These are phyloP conservation scores for Xestia rhomboidea DNA, from an alignment of 2,888 invertebrate species.

Conservation along the genomic window DNA sequence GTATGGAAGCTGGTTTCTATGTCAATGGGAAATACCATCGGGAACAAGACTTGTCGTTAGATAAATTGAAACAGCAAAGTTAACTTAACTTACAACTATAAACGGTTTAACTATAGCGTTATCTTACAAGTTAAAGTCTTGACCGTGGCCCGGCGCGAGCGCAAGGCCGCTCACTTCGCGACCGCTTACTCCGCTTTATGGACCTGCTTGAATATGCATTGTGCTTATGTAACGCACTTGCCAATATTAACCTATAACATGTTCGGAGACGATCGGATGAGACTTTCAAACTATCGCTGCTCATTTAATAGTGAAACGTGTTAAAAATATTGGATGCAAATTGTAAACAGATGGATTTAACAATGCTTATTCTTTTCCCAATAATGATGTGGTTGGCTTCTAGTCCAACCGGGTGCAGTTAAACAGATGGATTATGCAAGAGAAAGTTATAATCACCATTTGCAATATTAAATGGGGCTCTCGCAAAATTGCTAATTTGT, in stretches of 20 bases:
- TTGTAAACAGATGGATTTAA: neutral
- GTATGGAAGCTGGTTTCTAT: neutral
- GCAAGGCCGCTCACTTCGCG: slow-evolving; percentile 59
- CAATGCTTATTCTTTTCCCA: neutral
- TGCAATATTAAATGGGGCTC: neutral
- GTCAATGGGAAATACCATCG: neutral
- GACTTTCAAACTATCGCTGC: slow-evolving; percentile 11
- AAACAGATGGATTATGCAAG: neutral
- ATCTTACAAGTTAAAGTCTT: slow-evolving; percentile 56
- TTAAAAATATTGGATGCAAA: neutral
- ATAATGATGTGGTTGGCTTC: neutral
- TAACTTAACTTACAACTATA: neutral
- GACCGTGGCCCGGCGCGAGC: slow-evolving; percentile 66
- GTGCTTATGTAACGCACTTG: slow-evolving; percentile 46
- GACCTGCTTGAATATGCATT: slow-evolving; percentile 34
- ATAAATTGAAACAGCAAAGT: neutral
- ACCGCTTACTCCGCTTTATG: slow-evolving; percentile 43
- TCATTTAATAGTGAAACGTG: slow-evolving; percentile 8
- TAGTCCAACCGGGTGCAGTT: neutral
- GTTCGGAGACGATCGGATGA: slow-evolving; percentile 3
- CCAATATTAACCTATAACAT: neutral
- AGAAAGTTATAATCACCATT: neutral
- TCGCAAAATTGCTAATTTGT: neutral
- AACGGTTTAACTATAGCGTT: slow-evolving; percentile 20
- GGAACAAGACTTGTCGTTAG: neutral